Evolutionary conservation across 2,797 vertebrate genomes (phyloP).

Genomic region (Lutjanus argentimaculatus): DNA sequence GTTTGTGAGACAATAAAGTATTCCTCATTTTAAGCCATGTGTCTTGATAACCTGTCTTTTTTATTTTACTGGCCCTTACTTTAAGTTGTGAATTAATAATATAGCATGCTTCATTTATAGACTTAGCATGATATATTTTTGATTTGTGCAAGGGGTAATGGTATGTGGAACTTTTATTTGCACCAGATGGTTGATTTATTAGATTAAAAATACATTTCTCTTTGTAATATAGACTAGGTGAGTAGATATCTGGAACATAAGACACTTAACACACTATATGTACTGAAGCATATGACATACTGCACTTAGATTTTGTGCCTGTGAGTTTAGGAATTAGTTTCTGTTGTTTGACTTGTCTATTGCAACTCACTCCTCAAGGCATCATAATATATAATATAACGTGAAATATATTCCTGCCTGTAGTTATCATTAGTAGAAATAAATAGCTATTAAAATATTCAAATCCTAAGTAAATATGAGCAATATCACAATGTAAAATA

Average conservation of each 20-base stretch:
- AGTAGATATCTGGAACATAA: background rate
- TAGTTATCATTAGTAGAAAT: background rate
- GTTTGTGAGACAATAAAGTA: slow-evolving; percentile 52
- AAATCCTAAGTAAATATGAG: background rate
- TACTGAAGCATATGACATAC: background rate
- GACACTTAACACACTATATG: background rate
- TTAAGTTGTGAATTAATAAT: background rate
- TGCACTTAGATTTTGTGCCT: background rate
- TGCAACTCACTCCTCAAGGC: background rate
- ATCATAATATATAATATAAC: background rate
- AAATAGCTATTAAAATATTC: no score
- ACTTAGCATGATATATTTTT: background rate
- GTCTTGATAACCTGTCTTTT: background rate
- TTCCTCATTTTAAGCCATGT: background rate
- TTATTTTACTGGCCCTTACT: background rate
- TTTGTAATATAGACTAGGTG: background rate
- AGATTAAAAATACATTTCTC: background rate
- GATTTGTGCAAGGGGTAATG: background rate
- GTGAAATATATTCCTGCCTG: background rate
- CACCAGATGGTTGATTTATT: background rate
- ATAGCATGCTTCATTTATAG: background rate
- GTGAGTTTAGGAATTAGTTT: background rate
- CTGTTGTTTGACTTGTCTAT: background rate
- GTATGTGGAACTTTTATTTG: background rate
- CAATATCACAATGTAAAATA: background rate